phyloP scores from a whole-genome alignment of 2,888 invertebrate species.

The Drosophila lacicola region DNA sequence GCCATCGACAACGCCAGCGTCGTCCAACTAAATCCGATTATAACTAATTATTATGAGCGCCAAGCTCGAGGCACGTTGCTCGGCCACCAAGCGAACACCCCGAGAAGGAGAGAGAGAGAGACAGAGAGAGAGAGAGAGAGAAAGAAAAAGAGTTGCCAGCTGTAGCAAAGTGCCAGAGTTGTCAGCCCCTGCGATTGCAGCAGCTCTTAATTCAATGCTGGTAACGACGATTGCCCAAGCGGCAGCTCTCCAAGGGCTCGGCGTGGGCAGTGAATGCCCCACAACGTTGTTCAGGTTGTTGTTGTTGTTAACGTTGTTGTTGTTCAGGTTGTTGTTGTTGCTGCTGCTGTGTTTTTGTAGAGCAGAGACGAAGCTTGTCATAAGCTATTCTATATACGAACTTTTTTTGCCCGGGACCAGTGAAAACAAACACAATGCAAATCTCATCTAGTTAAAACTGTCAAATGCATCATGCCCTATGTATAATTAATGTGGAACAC shows the following conservation, averaged over 20 bases:
- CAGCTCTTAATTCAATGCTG: conserved; percentile 14
- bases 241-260: conserved; percentile 57
- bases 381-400: conserved; percentile 8
- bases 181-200: conserved; percentile 25
- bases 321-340: conserved; percentile 18
- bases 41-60: conserved; percentile 81
- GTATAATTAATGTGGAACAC: conserved; percentile 14
- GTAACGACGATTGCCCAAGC: conserved; percentile 22
- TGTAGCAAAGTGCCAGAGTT: conserved; percentile 33
- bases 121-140: too few species aligned
- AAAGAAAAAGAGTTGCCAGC: not conserved
- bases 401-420: not conserved
- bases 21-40: conserved; percentile 79
- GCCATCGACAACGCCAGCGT: conserved; percentile 34
- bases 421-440: conserved; percentile 12
- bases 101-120: too few species aligned
- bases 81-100: not conserved
- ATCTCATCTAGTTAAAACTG: conserved; percentile 23
- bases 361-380: conserved; percentile 18
- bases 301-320: conserved; percentile 14
- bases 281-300: conserved; percentile 27
- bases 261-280: conserved; percentile 66
- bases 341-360: conserved; percentile 16
- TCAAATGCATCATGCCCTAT: conserved; percentile 25
- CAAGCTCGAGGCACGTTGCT: conserved; percentile 37